phyloP scores from a whole-genome alignment of 2,888 invertebrate genomes.

The Mystacides longicornis region DNA sequence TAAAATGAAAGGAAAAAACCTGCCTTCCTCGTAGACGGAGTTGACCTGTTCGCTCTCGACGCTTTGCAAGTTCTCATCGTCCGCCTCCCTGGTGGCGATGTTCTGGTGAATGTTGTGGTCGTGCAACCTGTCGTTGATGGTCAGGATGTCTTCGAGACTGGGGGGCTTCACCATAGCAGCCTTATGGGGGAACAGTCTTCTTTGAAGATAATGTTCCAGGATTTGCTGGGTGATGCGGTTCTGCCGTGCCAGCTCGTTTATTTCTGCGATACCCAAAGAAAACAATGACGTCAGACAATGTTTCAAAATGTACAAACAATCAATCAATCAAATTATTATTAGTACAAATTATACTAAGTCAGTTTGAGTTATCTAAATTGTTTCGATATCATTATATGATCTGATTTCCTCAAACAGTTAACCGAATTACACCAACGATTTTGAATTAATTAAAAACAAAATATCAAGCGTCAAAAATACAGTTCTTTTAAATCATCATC shows the following conservation, averaged over 20 bases:
- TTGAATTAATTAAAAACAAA: too few relatives aligned
- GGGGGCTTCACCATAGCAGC: slow-evolving; percentile 44
- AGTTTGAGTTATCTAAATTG: too few relatives aligned
- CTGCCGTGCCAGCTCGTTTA: slow-evolving; percentile 55
- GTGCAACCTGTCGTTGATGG: slow-evolving; percentile 33
- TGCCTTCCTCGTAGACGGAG: slow-evolving; percentile 51
- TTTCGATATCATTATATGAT: too few relatives aligned
- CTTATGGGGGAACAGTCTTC: slow-evolving; percentile 55
- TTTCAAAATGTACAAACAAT: neutral
- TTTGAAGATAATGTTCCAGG: slow-evolving; percentile 64
- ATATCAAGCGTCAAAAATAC: too few relatives aligned
- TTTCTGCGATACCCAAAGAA: slow-evolving; percentile 8
- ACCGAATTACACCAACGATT: too few relatives aligned
- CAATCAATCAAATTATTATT: too few relatives aligned
- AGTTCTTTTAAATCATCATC: too few relatives aligned
- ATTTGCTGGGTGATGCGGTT: slow-evolving; percentile 72
- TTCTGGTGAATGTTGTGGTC: slow-evolving; percentile 30
- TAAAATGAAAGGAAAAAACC: neutral
- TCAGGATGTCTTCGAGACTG: slow-evolving; percentile 59
- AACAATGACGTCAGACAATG: slow-evolving; percentile 14
- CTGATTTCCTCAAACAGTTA: too few relatives aligned
- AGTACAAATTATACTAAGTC: too few relatives aligned
- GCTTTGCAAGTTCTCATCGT: slow-evolving; percentile 54
- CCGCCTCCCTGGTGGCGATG: slow-evolving; percentile 34
- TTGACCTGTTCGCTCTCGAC: slow-evolving; percentile 66